Evolutionary conservation across 2,888 invertebrate genomes (phyloP).

Genomic region (Drosophila meridiana): DNA sequence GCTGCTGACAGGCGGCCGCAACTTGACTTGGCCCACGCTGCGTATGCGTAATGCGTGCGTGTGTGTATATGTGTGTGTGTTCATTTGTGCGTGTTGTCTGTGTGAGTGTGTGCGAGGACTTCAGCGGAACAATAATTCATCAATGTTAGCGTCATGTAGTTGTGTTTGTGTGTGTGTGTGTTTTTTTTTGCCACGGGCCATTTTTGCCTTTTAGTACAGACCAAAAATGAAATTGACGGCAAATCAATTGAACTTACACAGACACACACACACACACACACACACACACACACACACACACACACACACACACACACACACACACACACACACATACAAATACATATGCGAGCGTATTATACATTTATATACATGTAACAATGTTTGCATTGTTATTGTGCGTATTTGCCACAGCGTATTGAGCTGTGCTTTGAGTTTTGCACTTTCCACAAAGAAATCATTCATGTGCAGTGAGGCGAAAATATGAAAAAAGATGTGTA

Average conservation of each 20-base stretch:
- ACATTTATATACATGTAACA: conserved; percentile 8
- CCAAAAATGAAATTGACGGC: conserved; percentile 73
- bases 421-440: conserved; percentile 45
- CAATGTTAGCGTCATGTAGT: conserved; percentile 66
- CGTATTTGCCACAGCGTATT: conserved; percentile 57
- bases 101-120: conserved; percentile 7
- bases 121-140: conserved; percentile 68
- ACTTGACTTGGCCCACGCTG: conserved; percentile 47
- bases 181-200: conserved; percentile 30
- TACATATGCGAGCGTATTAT: conserved; percentile 5
- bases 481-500: conserved; percentile 31
- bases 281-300: conserved; percentile 12
- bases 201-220: conserved; percentile 48
- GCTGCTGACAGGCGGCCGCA: conserved; percentile 62
- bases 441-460: conserved; percentile 58
- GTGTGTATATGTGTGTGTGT: conserved; percentile 20
- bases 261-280: not conserved
- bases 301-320: not conserved
- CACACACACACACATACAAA: conserved; percentile 13
- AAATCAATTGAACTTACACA: conserved; percentile 75
- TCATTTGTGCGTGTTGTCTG: conserved; percentile 28
- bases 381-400: conserved; percentile 37
- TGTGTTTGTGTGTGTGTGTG: conserved; percentile 10
- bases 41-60: conserved; percentile 65
- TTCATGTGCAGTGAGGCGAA: conserved; percentile 62